Conservation (phyloP, 2,113 vertebrate genomes). For the Oreochromis tanganicae region DNA sequence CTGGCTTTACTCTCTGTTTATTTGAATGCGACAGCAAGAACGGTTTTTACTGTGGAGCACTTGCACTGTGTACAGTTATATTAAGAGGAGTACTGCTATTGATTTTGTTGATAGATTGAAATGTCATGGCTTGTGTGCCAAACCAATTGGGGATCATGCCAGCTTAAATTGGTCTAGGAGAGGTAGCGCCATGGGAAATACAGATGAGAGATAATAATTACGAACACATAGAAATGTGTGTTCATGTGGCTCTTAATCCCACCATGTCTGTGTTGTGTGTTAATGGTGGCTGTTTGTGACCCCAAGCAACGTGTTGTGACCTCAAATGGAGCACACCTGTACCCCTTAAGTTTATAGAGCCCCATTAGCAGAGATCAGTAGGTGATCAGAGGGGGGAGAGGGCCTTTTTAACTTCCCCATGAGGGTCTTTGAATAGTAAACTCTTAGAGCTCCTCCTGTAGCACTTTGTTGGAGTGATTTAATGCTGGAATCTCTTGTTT, state of each 20-base stretch:
- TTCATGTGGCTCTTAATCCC: not conserved
- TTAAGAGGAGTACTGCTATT: slow-evolving; percentile 39
- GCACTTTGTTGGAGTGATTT: slow-evolving; percentile 19
- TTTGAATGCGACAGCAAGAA: slow-evolving; percentile 51
- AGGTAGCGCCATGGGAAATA: not conserved
- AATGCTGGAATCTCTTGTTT: slow-evolving; percentile 15
- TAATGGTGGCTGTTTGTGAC: slow-evolving; percentile 33
- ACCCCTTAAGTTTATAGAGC: slow-evolving; percentile 57
- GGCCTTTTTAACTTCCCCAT: slow-evolving; percentile 16
- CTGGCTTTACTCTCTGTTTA: slow-evolving; percentile 39
- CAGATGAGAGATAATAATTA: slow-evolving; percentile 19
- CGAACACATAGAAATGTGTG: not conserved
- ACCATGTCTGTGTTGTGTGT: not conserved
- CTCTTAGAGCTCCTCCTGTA: not conserved
- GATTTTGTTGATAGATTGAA: slow-evolving; percentile 66
- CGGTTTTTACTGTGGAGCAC: not conserved
- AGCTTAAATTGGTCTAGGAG: slow-evolving; percentile 19
- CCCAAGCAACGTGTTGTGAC: slow-evolving; percentile 39
- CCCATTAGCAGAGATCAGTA: slow-evolving; percentile 47
- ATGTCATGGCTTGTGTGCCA: slow-evolving; percentile 55
- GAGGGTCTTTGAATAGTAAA: slow-evolving; percentile 21
- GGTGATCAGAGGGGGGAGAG: slow-evolving; percentile 13
- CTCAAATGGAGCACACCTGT: slow-evolving; percentile 64
- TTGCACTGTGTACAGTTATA: slow-evolving; percentile 42
- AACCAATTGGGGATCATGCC: slow-evolving; percentile 28